These are phyloP conservation scores for Spinus pinus DNA, from an alignment of 2,797 vertebrate genomes.

Conservation along the genomic window DNA sequence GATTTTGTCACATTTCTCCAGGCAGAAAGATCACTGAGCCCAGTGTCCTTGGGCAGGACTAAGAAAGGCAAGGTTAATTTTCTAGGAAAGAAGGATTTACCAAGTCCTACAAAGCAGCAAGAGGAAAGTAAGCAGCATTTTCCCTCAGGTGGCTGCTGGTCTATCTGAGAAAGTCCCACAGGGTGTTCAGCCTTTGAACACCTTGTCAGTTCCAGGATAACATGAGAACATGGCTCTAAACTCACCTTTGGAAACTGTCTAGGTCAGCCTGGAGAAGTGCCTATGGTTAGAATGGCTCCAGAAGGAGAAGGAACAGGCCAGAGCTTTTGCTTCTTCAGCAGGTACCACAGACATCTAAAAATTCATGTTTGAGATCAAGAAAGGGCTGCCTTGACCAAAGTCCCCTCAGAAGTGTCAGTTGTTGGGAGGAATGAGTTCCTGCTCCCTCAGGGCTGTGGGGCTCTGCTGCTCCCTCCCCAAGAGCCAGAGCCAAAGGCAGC, in stretches of 20 bases:
- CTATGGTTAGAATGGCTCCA: not conserved
- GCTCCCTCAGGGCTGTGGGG: not conserved
- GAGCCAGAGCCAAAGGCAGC: not conserved
- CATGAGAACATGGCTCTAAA: not conserved
- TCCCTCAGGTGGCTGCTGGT: not conserved
- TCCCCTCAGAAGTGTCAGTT: too few relatives aligned
- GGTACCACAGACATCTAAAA: not conserved
- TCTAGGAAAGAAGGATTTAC: not conserved
- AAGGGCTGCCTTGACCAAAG: not conserved
- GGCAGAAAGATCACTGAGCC: not conserved
- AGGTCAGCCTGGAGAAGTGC: not conserved
- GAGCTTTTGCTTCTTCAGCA: not conserved
- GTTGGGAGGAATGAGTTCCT: not conserved
- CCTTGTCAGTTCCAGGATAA: not conserved
- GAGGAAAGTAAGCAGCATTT: not conserved
- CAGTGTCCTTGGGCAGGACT: not conserved
- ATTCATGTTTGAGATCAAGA: accelerated
- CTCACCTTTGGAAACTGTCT: not conserved
- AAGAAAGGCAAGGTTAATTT: not conserved
- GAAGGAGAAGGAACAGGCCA: not conserved
- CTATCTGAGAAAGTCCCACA: not conserved
- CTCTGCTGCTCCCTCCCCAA: not conserved
- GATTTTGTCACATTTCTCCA: not conserved
- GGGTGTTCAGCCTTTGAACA: not conserved
- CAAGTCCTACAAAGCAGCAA: not conserved